Base-by-base conservation (phyloP, 2,113 vertebrate genomes). In the Pampusana beccarii region DNA sequence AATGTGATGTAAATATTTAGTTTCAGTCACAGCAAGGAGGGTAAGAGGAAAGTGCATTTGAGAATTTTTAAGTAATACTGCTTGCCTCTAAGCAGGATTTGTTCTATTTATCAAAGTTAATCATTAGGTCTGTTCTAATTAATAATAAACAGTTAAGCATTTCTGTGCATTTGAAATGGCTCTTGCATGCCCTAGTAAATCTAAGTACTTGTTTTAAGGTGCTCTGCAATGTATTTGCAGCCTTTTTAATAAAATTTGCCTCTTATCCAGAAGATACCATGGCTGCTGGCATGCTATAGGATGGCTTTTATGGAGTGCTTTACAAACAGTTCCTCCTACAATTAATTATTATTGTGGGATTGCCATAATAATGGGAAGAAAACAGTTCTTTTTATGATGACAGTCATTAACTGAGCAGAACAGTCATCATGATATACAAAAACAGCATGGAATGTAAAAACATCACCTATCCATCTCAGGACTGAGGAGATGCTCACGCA, bases 1-100 rank as follows among this genome's bases (percentile, higher is more conserved):
- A 36, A 86, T 53, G 42, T 65, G 90, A 75, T 87, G 26, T 81
- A 93, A 94, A 95, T 94, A 95, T 93, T 93, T 96, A 51, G 88
- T 69, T 92, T 91, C 72, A 79, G 13, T 72, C 65, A 79, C 48
- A 78, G 64, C 80, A 92, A 81, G 19, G 46, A 78, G 44, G 34
- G 58, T 69, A 93, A 85, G 50, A 84, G 36, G 34, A 90, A 96
- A 94, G 72, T 42, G 4, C 26, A 46, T 69, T 34, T 66, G 44
- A 80, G 80, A 94, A 74, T 74, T 81, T 72, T 0, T 64, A 88
- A 80, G 51, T 66, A 67, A 74, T 60, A 33, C 11, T 53, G 31
- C 64, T 84, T 93, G 44, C 88, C 65, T 71, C 38, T 74, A 42
- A 86, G 82, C 67, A 88, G 23, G 36, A 60, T 74, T 66, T 48